Conservation (phyloP, 2,888 invertebrate species). For the Polydrusus cervinus region DNA sequence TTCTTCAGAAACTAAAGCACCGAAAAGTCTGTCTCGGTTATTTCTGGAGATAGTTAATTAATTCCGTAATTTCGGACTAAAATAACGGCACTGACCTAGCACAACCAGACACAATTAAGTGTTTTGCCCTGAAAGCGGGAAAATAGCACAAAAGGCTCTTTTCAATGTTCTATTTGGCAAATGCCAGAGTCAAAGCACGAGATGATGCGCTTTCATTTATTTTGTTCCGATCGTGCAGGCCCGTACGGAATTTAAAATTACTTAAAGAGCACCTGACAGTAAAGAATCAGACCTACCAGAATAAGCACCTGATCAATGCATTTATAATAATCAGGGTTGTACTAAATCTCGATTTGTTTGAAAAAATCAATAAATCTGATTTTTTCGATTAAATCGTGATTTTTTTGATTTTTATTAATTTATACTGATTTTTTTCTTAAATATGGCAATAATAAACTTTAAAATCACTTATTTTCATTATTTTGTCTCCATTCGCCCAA, state of each 20-base stretch:
- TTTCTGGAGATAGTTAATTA: constrained; percentile 48
- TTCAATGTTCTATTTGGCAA: constrained; percentile 23
- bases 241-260: constrained; percentile 4
- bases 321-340: too few species aligned
- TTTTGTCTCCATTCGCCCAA: too few species aligned
- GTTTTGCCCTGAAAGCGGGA: constrained; percentile 46
- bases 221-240: not conserved
- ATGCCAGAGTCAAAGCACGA: not conserved
- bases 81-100: constrained; percentile 53
- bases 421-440: too few species aligned
- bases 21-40: constrained; percentile 46
- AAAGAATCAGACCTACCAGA: too few species aligned
- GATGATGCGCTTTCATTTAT: constrained; percentile 15
- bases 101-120: constrained; percentile 49
- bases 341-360: too few species aligned
- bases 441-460: too few species aligned
- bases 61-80: constrained; percentile 48
- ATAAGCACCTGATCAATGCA: too few species aligned
- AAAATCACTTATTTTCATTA: too few species aligned
- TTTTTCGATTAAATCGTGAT: too few species aligned
- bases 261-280: not conserved
- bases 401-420: too few species aligned
- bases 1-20: constrained; percentile 51
- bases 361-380: too few species aligned
- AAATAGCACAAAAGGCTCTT: constrained; percentile 32